Base-by-base conservation (phyloP, 1,140 invertebrate genomes). In the Calliphora vicina region DNA sequence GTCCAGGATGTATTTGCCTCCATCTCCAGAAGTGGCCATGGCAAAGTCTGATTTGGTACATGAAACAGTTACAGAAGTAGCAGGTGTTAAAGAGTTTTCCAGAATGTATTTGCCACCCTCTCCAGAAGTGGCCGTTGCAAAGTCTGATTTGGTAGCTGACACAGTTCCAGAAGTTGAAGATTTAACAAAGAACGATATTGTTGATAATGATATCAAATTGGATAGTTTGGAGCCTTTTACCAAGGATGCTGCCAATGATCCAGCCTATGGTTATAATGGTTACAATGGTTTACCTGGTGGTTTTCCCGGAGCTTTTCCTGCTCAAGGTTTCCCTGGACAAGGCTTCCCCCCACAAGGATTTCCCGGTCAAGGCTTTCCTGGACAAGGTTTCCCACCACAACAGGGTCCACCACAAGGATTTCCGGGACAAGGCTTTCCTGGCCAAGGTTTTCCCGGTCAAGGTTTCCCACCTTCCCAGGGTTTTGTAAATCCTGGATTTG, bases 321-420 rank as follows among this genome's bases (percentile, higher is more conserved):
- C 13, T 29, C 80, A 43, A 26, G 15, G n/a, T 17, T 81, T 35
- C 20, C 57, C 80, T 12, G 80, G 80, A 29, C 80, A 35, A 81
- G 82, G 82, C n/a, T 76, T 82, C 26, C 23, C 80, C 1, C 15
- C n/a, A 15, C 74, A 42, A 35, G 10, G 20, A 10, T 73, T 73
- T 13, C 71, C 27, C 26, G 35, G 73, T 9, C 26, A 29, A 76
- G 35, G 26, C 15, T n/a, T 29, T 20, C 76, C 76, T 3, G 20
- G 20, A 20, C 29, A 45, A 43, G 76, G 35, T 12, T 80, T 80
- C 42, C 76, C 76, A 25, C 23, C 23, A 67, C 35, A 35, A 35
- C 35, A 81, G 71, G 82, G 82, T 12, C 23, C 23, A 67, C 35
- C 6, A 35, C 35, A 81, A 81, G 82, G 82, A 17, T 76, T 82